Evolutionary conservation across 37 sponge, comb jelly and placozoan genomes (phyloP), one percentile per base, ranked within the genome.

Genomic region (Crambe crambe): DNA sequence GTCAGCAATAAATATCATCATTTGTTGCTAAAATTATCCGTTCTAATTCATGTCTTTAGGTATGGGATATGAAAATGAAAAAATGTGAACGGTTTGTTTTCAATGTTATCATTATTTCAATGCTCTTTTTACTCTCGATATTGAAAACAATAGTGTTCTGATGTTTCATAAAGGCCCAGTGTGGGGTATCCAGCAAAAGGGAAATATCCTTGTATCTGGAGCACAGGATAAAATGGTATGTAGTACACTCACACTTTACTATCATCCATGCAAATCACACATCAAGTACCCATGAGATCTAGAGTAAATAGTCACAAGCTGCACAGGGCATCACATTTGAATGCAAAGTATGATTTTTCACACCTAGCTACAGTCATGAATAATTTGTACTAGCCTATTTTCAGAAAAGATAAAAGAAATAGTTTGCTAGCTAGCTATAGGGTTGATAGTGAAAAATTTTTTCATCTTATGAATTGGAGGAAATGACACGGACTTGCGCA

Each of bases 191-290:
- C 67, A 76, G 61, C 75, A 73, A 37, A 81, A 82, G 80, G 71
- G 56, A 62, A 87, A 89, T 37, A 17, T 86, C 2, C 90, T 93
- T 30, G 64, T 93, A 36, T 85, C 82, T 39, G 94, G 89, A 21
- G 86, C 90, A 43, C 87, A 89, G 37, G 94, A 93, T 58, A 83
- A 93, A 15, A 70, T 82, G 57, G 94, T 93, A 73, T 15, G 32
- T 17, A 21, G 20, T 10, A 12, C 18, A 27, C 29, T 36, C 9
- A 43, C 35, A 23, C 26, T 43, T 44, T 47, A 12, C n/a, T n/a
- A n/a, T n/a, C n/a, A 54, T 18, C 18, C 56, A 54, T 54, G 10
- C 56, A 54, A 10, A 20, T 54, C 10, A 10, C 18, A 10, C 56
- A 54, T 54, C 18, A 54, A 20, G 56, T 54, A 54, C 56, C 10